These are phyloP conservation scores for Drosophila dunni DNA, from an alignment of 1,140 invertebrate genomes.

Conservation along the genomic window DNA sequence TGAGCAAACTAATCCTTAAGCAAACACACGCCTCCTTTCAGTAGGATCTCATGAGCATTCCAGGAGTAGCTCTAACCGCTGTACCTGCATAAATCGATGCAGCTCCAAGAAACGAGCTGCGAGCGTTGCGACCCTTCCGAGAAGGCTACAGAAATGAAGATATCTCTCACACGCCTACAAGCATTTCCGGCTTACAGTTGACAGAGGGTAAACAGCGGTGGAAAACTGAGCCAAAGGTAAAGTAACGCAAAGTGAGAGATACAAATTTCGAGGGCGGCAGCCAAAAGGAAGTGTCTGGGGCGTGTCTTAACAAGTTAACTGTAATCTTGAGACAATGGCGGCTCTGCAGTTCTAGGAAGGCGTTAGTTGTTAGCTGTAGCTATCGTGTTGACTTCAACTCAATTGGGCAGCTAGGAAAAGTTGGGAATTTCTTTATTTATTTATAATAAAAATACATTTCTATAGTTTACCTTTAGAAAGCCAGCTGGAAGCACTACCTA, in stretches of 20 bases:
- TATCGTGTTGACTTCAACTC: constrained; percentile 13
- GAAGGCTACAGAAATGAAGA: constrained; percentile 57
- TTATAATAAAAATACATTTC: no score
- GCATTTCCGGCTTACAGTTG: constrained; percentile 67
- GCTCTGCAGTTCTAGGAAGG: constrained; percentile 23
- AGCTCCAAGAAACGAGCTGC: constrained; percentile 23
- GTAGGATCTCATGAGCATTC: not conserved
- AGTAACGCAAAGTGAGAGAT: not conserved
- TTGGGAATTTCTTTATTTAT: no score
- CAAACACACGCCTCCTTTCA: constrained; percentile 51
- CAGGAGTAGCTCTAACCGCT: not conserved
- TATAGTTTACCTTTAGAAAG: no score
- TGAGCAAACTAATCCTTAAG: constrained; percentile 57
- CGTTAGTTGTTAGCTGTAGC: not conserved
- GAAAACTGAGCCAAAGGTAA: not conserved
- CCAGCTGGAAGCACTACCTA: not conserved
- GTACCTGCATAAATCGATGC: constrained; percentile 68
- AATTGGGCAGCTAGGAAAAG: not conserved
- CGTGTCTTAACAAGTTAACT: constrained; percentile 7
- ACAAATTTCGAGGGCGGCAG: not conserved
- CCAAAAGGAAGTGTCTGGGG: not conserved
- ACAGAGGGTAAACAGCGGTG: constrained; percentile 9
- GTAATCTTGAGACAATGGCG: not conserved
- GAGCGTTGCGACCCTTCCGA: constrained; percentile 46
- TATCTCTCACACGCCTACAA: constrained; percentile 74